These are phyloP conservation scores for Nymphicus hollandicus DNA, from an alignment of 2,113 vertebrate species.

Conservation along the genomic window DNA sequence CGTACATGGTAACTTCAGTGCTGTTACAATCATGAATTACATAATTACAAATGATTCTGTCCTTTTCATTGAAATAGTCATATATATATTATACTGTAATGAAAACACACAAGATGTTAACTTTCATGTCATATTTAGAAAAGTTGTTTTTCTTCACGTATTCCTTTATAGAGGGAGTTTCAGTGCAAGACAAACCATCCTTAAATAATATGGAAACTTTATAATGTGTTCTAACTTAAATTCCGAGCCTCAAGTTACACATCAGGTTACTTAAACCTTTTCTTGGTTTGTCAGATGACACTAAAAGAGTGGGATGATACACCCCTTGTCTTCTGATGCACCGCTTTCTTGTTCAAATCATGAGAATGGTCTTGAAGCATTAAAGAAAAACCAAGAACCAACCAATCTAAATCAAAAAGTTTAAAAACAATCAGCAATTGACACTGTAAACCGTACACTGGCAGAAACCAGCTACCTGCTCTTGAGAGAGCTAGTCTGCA, in stretches of 20 bases:
- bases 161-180: conserved; percentile 65
- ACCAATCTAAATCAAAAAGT: conserved; percentile 39
- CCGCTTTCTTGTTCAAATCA: conserved; percentile 23
- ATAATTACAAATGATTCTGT: conserved; percentile 79
- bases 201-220: conserved; percentile 58
- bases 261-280: conserved; percentile 68
- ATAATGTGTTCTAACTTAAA: conserved; percentile 63
- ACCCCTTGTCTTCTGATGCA: conserved; percentile 47
- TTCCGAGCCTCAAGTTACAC: conserved; percentile 56
- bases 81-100: conserved; percentile 73
- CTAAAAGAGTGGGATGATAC: conserved; percentile 70
- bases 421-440: conserved; percentile 57
- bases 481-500: conserved; percentile 53
- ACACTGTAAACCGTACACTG: conserved; percentile 75
- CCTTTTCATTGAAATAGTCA: conserved; percentile 69
- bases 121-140: conserved; percentile 70
- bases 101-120: conserved; percentile 76
- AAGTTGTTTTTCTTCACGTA: conserved; percentile 60
- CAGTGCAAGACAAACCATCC: conserved; percentile 66
- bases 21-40: conserved; percentile 78
- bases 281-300: conserved; percentile 70
- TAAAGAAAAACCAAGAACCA: background rate
- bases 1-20: conserved; percentile 75
- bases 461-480: conserved; percentile 70
- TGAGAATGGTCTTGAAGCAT: conserved; percentile 35